Conservation (phyloP, 2,888 invertebrate species). For the Galerucella calmariensis region DNA sequence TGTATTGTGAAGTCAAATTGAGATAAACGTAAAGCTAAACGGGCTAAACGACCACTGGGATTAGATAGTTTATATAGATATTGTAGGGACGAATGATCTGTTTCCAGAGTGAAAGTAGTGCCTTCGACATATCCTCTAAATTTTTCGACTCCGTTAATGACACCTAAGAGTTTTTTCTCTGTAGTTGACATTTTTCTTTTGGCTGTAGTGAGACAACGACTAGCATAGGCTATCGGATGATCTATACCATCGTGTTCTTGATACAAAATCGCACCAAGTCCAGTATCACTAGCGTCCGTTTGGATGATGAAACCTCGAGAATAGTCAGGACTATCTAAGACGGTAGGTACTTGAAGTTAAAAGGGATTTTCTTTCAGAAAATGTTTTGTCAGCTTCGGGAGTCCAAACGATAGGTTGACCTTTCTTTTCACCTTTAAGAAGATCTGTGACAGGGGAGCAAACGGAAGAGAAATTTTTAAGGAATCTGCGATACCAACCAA, state of each 20-base stretch:
- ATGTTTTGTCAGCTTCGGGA: constrained; percentile 36
- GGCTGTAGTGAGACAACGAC: constrained; percentile 33
- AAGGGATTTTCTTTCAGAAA: constrained; percentile 37
- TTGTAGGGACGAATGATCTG: constrained; percentile 50
- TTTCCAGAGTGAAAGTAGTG: constrained; percentile 41
- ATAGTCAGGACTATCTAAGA: constrained; percentile 44
- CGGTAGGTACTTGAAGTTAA: constrained; percentile 34
- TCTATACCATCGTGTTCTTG: constrained; percentile 33
- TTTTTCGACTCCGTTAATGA: constrained; percentile 45
- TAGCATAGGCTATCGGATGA: constrained; percentile 38
- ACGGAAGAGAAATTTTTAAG: no score
- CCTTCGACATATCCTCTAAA: constrained; percentile 51
- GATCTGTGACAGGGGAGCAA: background rate
- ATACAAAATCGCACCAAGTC: constrained; percentile 37
- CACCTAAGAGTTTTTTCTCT: constrained; percentile 45
- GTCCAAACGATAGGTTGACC: constrained; percentile 43
- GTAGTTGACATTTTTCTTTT: constrained; percentile 45
- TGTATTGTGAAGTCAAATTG: constrained; percentile 44
- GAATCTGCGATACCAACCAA: constrained; percentile 36
- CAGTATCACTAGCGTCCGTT: no score
- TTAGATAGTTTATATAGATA: constrained; percentile 51
- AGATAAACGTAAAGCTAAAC: constrained; percentile 44
- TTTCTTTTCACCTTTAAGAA: constrained; percentile 36
- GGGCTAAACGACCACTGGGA: constrained; percentile 49
- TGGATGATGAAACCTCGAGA: constrained; percentile 36